Evolutionary conservation across 1,140 invertebrate genomes (phyloP), one percentile per base, ranked within the genome.

Genomic region (Sycophila sp.): DNA sequence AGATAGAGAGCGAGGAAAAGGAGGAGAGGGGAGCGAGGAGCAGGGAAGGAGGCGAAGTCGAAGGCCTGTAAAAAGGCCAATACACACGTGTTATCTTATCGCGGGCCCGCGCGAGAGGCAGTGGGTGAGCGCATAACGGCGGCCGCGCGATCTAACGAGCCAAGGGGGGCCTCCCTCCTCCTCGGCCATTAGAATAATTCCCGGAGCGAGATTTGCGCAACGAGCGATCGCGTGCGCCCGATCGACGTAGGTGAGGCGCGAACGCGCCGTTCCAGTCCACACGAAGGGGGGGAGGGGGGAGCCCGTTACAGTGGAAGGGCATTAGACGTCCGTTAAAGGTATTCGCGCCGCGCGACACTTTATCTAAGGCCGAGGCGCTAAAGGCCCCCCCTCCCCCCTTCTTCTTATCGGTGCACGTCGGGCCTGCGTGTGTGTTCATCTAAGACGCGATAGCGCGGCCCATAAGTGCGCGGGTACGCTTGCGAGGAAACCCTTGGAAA

Each of bases 171-270:
- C n/a, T n/a, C n/a, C n/a, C n/a, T n/a, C n/a, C n/a, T 24, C 24
- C 22, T 28, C 17, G 19, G 38, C 58, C 26, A 60, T 60, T 60
- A 60, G 58, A 60, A 60, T 60, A 60, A 60, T 60, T 60, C 40
- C 17, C 34, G 28, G 34, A 8, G 55, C 32, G 55, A 62, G 59
- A 62, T 62, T 62, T 38, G 59, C 45, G 42, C 38, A 63, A 45
- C 40, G 42, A 34, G 13, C 32, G 17, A 49, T 63, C 60, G 59
- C 26, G n/a, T 47, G 34, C n/a, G 40, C 26, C 13, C 7, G 53
- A n/a, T n/a, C n/a, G n/a, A n/a, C n/a, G n/a, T n/a, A n/a, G n/a
- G n/a, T n/a, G n/a, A n/a, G n/a, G n/a, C n/a, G n/a, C n/a, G n/a
- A n/a, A n/a, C n/a, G n/a, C n/a, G n/a, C n/a, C n/a, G n/a, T n/a